Percentiles rank a stretch among this genome's conserved stretches.
Evolutionary conservation across 64 coral and sea anemone genomes (phyloP).

Genomic region (Pocillopora verrucosa): DNA sequence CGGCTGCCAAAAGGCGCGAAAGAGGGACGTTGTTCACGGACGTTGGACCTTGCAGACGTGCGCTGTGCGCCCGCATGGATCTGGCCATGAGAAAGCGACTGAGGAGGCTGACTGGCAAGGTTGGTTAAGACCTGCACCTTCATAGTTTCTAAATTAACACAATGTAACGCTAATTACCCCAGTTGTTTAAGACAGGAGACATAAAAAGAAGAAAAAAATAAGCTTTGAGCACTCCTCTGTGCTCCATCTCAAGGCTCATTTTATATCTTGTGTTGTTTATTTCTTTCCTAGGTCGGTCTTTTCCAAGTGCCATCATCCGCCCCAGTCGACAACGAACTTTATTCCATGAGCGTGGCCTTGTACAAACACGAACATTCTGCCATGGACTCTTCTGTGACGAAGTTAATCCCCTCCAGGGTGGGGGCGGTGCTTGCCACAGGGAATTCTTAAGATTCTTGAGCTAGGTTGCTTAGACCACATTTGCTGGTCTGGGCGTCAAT

Average conservation of each 20-base stretch:
- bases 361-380: conserved; percentile 83
- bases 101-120: conserved; percentile 77
- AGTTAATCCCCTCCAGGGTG: conserved; percentile 70
- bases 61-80: conserved; percentile 85
- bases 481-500: neutral
- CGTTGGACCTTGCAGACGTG: conserved; percentile 93
- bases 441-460: conserved; percentile 18
- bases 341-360: conserved; percentile 87
- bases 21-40: conserved; percentile 71
- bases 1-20: conserved; percentile 71
- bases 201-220: neutral
- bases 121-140: neutral
- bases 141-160: neutral
- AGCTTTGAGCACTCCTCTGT: too few species aligned
- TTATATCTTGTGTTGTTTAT: neutral
- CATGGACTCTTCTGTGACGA: conserved; percentile 42
- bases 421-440: conserved; percentile 54
- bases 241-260: too few species aligned
- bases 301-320: conserved; percentile 56
- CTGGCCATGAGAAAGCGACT: conserved; percentile 91
- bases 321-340: conserved; percentile 90
- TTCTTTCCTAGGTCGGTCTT: conserved; percentile 39
- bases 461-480: neutral
- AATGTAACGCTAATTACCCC: too few species aligned
- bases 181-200: neutral